Evolutionary conservation across 2,113 vertebrate genomes (phyloP), one percentile per base, ranked within the genome.

Genomic region (Formicarius rufipectus): DNA sequence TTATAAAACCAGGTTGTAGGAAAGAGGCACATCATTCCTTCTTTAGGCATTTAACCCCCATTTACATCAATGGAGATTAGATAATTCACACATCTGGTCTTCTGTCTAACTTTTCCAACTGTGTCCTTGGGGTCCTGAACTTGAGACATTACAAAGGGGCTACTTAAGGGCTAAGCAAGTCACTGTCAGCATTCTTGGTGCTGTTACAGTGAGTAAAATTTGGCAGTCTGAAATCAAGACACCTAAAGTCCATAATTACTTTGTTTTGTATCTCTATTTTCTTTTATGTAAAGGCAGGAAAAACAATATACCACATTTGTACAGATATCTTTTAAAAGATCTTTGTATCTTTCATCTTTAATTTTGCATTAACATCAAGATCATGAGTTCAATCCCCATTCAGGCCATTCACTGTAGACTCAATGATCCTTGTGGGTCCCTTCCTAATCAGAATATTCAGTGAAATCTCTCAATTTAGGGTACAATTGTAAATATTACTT

Each of bases 1-100:
- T 95, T 92, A 89, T 86, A 81, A 71, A 47, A 52, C 24, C 44
- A 31, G 31, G 37, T 50, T 88, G 37, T 63, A 92, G 83, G 28
- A 74, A 69, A 90, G 50, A 88, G 55, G 44, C 8, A 71, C 47
- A 77, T 78, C 35, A 28, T 69, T 83, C 23, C 68, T 84, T 88
- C 83, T 89, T 90, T 77, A 86, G 79, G 42, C 35, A 55, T 71
- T 95, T 80, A 81, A 49, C 68, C 90, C 24, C 39, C 42, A 59
- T 95, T 84, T 92, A 55, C 39, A 92, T 88, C 60, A 81, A 68
- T 92, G 80, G 39, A 86, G 95, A 96, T 95, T 39, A 92, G 68
- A 67, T 81, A 90, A 93, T 96, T 97, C 69, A 84, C 64, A 78
- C 79, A 90, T 93, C 83, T 95, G 76, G 21, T 92, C n/a, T 52